Base-by-base conservation (phyloP, 2,113 vertebrate species). In the Phalacrocorax brasilianus region DNA sequence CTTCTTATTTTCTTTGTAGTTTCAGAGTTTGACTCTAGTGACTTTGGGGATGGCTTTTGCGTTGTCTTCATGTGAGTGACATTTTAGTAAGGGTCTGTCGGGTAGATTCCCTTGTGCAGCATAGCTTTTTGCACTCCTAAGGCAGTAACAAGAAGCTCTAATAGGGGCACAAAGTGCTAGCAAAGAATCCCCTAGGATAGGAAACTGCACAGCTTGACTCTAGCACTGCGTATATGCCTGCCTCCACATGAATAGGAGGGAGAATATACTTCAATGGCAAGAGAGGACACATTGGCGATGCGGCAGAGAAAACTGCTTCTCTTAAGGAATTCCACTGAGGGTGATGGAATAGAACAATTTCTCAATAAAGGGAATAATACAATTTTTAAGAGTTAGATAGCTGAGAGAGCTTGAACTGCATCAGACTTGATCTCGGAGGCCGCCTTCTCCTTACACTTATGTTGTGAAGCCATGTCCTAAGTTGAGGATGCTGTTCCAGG, bases 71-170 rank as follows among this genome's bases (percentile, higher is more conserved):
- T 12, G 8, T 27, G n/a, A 89, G 8, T 1, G 4, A 87, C 27
- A 76, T 85, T 89, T 94, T 91, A 87, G 73, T 73, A 66, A 85
- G 78, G 17, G 27, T 82, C 62, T 75, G 33, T 58, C 42, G 45
- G 44, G 62, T 76, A 62, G 81, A 87, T 50, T 95, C 89, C 81
- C 89, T 65, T 49, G 85, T 70, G 87, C 30, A 79, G 45, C 62
- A 53, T 1, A 85, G 91, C 91, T 96, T 96, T 96, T 95, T 82
- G 50, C 96, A 83, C 91, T 55, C 56, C 85, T 89, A 92, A 95
- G 44, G 49, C 89, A 94, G n/a, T 56, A 82, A 76, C 33, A 82
- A 89, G 66, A 73, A 82, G 40, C 21, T 76, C 30, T 89, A 95
- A 65, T 14, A 89, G 53, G 71, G 58, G n/a, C 87, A 93, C 26